Evolutionary conservation across 2,888 invertebrate genomes (phyloP), one percentile per base, ranked within the genome.

Genomic region (Cantharis rustica): DNA sequence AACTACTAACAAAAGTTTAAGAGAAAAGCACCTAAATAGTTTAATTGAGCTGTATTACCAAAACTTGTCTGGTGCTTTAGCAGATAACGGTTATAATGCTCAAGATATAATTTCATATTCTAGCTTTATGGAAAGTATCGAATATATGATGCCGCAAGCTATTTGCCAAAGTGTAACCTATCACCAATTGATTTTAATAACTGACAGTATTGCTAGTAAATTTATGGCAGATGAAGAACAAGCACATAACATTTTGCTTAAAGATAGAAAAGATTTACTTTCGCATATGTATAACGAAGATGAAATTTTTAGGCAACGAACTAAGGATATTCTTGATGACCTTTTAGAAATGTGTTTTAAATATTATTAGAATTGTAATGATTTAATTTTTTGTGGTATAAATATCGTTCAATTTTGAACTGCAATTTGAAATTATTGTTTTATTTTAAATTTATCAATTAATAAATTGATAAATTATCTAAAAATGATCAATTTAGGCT

Each of bases 11-110:
- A 81, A 83, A 69, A 81, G 82, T 20, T 85, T 86, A 69, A 77
- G 86, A 15, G 79, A 82, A 61, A 72, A 82, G 16, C 73, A 84
- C 69, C 80, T 86, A 80, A 83, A 84, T 74, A 79, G 84, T 75
- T 75, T 87, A 13, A 81, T 85, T 16, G 85, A 85, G 3, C 79
- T 84, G 70, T 87, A 87, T 77, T 87, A 87, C 77, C 83, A 80
- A 74, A 81, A 81, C 75, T 75, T 87, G 71, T 85, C 85, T 78
- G 85, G 83, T 69, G 72, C 83, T 74, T 61, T 86, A 10, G 83
- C 81, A 66, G 23, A 81, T 17, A 78, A 77, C 23, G 84, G 82
- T 10, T 81, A 79, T n/a, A 73, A 82, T 71, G 71, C 84, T 16
- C 71, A 75, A 7, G 73, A 79, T 15, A 76, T 86, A 11, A 78